Conservation (phyloP, 1,140 invertebrate species). For the Drosophila micromelanica region DNA sequence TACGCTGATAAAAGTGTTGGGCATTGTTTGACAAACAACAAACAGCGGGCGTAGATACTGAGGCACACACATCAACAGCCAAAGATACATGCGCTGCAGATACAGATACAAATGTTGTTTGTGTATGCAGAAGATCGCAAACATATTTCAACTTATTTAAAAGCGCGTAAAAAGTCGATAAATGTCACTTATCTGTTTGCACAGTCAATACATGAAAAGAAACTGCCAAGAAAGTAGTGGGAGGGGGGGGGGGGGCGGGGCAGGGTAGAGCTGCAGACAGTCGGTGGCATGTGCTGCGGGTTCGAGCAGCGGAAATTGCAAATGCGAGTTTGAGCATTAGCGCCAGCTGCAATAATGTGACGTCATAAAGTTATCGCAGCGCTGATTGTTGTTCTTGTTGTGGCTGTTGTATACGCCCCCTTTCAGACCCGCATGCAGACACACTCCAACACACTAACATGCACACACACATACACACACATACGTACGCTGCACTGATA, state of each 20-base stretch:
- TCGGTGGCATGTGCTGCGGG: slow-evolving; percentile 35
- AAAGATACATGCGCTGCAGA: slow-evolving; percentile 44
- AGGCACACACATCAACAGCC: slow-evolving; percentile 36
- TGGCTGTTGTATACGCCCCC: slow-evolving; percentile 40
- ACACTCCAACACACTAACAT: slow-evolving; percentile 3
- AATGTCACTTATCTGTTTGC: slow-evolving; percentile 81
- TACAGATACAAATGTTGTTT: slow-evolving; percentile 38
- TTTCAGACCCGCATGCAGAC: slow-evolving; percentile 25
- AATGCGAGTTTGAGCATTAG: slow-evolving; percentile 43
- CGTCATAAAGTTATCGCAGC: slow-evolving; percentile 53
- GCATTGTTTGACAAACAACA: slow-evolving; percentile 55
- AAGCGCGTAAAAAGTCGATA: slow-evolving; percentile 81
- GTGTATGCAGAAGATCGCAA: slow-evolving; percentile 60
- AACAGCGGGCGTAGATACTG: slow-evolving; percentile 49
- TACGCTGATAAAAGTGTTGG: slow-evolving; percentile 66
- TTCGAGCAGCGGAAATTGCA: slow-evolving; percentile 46
- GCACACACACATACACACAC: slow-evolving; percentile 5
- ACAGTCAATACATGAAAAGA: slow-evolving; percentile 47
- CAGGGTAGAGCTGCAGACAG: neutral
- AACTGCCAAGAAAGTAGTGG: slow-evolving; percentile 3
- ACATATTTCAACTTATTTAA: slow-evolving; percentile 80
- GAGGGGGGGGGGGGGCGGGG: too few species aligned
- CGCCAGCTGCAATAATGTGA: slow-evolving; percentile 72
- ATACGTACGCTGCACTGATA: slow-evolving; percentile 45
- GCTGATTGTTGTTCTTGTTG: slow-evolving; percentile 16